Base-by-base conservation (phyloP, 1,140 invertebrate species). In the Sesamia nonagrioides region DNA sequence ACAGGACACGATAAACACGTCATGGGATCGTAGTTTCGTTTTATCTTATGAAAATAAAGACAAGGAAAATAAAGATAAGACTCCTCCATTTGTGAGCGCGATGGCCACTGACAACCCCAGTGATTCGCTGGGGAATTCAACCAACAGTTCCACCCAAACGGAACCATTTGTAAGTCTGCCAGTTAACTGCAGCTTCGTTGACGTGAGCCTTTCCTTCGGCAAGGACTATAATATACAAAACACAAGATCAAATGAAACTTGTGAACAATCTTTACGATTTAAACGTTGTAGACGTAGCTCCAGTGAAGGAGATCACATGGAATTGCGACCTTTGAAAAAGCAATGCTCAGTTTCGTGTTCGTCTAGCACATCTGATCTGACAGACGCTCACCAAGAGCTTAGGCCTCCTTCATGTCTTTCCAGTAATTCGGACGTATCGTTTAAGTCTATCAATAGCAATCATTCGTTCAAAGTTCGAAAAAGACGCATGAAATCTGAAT, bases 381-480 rank as follows among this genome's bases (percentile, higher is more conserved):
- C 81, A 15, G 90, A 91, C 45, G 66, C 60, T 60, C 82, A 88
- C 58, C 4, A 33, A 9, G 35, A 58, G n/a, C 54, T 71, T 52
- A 79, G 42, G 66, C 74, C 73, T 71, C 82, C 85, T 4, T 85
- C 86, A 6, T 88, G 73, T 73, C 78, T 91, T n/a, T 91, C 86
- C n/a, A 91, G 88, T 33, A 88, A 84, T 60, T 94, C 93, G 17
- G 93, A 94, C 13, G 76, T 78, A 27, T 94, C 93, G 1, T 94
- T 94, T 79, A 93, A 94, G 78, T 94, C 93, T 35, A 84, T 91
- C 17, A 91, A 88, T 66, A 93, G 89, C 54, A 93, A 90, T 73
- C 86, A 88, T 77, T 92, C 91, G 0, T 93, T 85, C 73, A 94
- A 92, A 84, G 87, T 89, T 21, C 84, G 89, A 18, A 94, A 93